Conservation (phyloP, 2,888 invertebrate species). For the Acleris laterana region DNA sequence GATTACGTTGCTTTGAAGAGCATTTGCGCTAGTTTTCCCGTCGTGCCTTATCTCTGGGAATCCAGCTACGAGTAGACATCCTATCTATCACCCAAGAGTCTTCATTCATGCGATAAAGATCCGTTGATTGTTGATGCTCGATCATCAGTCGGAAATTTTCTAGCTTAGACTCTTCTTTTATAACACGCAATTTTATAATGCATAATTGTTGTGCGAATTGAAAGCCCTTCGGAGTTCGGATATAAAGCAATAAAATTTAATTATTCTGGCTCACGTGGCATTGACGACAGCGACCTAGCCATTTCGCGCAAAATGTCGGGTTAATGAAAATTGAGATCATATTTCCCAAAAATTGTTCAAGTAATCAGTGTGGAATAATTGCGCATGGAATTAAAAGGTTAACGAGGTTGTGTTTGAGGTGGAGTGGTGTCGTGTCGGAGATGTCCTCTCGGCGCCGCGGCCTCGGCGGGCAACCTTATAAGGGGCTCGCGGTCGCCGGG, state of each 20-base stretch:
- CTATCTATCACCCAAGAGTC: conserved; percentile 57
- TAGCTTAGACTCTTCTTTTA: background rate
- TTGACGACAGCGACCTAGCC: conserved; percentile 30
- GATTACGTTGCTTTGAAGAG: conserved; percentile 61
- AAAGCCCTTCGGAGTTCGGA: background rate
- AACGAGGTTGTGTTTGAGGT: conserved; percentile 44
- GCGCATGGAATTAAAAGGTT: conserved; percentile 53
- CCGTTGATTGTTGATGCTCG: conserved; percentile 40
- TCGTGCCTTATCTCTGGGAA: conserved; percentile 69
- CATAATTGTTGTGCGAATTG: background rate
- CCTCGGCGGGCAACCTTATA: conserved; percentile 75
- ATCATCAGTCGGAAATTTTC: background rate
- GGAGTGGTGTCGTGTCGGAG: conserved; percentile 47
- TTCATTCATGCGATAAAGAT: conserved; percentile 51
- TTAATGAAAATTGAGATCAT: conserved; percentile 24
- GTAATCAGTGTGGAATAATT: conserved; percentile 28
- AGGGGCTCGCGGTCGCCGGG: conserved; percentile 69
- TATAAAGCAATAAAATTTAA: conserved; percentile 27
- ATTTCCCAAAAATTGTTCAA: conserved; percentile 21
- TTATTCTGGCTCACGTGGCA: conserved; percentile 18
- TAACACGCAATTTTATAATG: background rate
- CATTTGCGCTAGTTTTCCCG: conserved; percentile 65
- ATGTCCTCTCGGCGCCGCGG: conserved; percentile 52
- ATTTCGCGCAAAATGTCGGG: conserved; percentile 32
- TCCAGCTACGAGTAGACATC: conserved; percentile 39